phyloP scores from a whole-genome alignment of 2,797 vertebrate genomes.

The Gymnothorax reevesii region DNA sequence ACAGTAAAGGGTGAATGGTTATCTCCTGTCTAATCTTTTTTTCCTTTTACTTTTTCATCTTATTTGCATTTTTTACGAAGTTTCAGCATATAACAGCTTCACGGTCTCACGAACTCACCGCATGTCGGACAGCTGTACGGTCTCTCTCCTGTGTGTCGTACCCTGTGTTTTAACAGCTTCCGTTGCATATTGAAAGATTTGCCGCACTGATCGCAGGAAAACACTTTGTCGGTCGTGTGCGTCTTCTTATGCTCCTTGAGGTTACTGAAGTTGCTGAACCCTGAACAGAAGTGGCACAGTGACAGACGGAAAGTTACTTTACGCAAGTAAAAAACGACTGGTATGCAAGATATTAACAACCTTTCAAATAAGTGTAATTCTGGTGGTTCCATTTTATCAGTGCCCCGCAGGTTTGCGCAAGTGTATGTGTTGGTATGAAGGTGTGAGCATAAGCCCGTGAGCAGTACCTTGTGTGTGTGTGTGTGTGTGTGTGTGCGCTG shows the following conservation, averaged over 20 bases:
- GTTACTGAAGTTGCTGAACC: constrained; percentile 96
- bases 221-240: constrained; percentile 86
- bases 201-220: constrained; percentile 95
- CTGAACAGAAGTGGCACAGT: constrained; percentile 59
- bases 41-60: too few species aligned
- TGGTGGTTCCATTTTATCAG: not conserved
- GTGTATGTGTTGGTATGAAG: not conserved
- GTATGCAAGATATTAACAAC: not conserved
- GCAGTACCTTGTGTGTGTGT: not conserved
- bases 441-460: not conserved
- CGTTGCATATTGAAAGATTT: constrained; percentile 96
- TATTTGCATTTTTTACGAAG: too few species aligned
- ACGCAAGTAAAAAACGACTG: not conserved
- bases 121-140: constrained; percentile 91
- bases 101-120: constrained; percentile 67
- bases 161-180: constrained; percentile 90
- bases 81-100: not conserved
- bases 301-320: not conserved
- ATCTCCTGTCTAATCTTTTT: too few species aligned
- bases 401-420: not conserved
- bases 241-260: constrained; percentile 97
- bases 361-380: not conserved
- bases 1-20: too few species aligned
- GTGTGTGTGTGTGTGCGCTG: not conserved
- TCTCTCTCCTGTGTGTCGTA: constrained; percentile 86